Conservation (phyloP, 2,113 vertebrate species). For the Penelope pileata region DNA sequence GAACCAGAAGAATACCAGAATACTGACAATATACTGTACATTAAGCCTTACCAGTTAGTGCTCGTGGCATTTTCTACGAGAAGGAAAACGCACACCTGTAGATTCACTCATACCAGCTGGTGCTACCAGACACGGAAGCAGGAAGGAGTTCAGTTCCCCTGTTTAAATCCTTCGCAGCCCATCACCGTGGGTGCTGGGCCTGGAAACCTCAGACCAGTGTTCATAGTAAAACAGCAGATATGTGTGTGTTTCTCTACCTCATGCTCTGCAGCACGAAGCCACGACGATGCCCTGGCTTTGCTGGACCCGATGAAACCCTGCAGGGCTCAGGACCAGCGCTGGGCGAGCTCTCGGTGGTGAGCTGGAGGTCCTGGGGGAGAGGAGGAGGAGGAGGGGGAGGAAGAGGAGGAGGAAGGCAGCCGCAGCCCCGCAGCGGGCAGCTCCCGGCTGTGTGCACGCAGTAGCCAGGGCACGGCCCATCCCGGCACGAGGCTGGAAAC, state of each 20-base stretch:
- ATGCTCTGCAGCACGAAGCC: conserved; percentile 29
- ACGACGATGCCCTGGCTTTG: not conserved
- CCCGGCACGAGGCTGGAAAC: too few relatives aligned
- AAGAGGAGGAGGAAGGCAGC: conserved; percentile 52
- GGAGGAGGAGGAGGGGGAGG: not conserved
- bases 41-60: conserved; percentile 84
- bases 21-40: conserved; percentile 97
- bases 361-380: conserved; percentile 13
- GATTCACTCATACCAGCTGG: conserved; percentile 77
- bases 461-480: not conserved
- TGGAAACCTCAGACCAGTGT: conserved; percentile 72
- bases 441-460: not conserved
- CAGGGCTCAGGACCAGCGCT: too few relatives aligned
- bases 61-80: conserved; percentile 76
- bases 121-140: conserved; percentile 68
- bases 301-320: conserved; percentile 13
- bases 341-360: conserved; percentile 52
- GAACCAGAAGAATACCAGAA: conserved; percentile 91
- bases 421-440: conserved; percentile 38
- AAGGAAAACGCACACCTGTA: conserved; percentile 82
- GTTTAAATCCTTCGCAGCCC: conserved; percentile 59
- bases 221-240: conserved; percentile 67
- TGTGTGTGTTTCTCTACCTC: conserved; percentile 46
- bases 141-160: conserved; percentile 59
- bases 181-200: conserved; percentile 64